Evolutionary conservation across 2,113 vertebrate species (phyloP), one percentile per base, ranked within the genome.

Genomic region (Tenebrosternarchus preto): DNA sequence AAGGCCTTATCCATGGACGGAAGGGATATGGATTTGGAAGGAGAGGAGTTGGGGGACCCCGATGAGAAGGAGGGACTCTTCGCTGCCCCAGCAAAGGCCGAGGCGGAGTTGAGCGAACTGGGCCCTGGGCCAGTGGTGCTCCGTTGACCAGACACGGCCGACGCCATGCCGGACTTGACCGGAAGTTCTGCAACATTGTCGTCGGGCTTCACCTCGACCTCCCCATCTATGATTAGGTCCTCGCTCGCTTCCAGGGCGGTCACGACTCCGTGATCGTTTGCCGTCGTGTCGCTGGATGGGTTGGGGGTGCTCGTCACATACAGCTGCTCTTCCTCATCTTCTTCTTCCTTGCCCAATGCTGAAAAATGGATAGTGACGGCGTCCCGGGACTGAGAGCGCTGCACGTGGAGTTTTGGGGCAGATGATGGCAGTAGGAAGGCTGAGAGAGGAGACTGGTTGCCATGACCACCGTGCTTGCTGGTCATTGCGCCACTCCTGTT

Each of bases 351-450:
- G 88, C 96, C 96, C 84, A 95, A 92, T 80, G 96, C 97, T 53
- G 96, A 98, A 92, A 98, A 99, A 92, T 96, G 97, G 92, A 99
- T 98, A 90, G 96, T 96, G 89, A 99, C 95, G 89, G 95, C 96
- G 90, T 99, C 97, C 87, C 93, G 93, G 77, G 98, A 98, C 80
- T 94, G 89, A 3, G 98, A 98, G 85, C 96, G 94, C 73, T 98
- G 96, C 85, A 99, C 97, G 86, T 98, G 96, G 90, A 99, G 94
- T 92, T 95, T 98, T 82, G 97, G 96, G 72, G 91, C 90, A 5
- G 93, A 87, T 66, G 94, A 83, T 56, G 94, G 93, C 87, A 94
- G 93, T 87, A 94, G 95, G 53, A 78, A 20, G 91, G 91, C 90
- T 92, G 90, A 78, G 92, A 92, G 90, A 77, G 87, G 67, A 73